Evolutionary conservation across 2,888 invertebrate species (phyloP).

Genomic region (Chrysolina haemoptera): DNA sequence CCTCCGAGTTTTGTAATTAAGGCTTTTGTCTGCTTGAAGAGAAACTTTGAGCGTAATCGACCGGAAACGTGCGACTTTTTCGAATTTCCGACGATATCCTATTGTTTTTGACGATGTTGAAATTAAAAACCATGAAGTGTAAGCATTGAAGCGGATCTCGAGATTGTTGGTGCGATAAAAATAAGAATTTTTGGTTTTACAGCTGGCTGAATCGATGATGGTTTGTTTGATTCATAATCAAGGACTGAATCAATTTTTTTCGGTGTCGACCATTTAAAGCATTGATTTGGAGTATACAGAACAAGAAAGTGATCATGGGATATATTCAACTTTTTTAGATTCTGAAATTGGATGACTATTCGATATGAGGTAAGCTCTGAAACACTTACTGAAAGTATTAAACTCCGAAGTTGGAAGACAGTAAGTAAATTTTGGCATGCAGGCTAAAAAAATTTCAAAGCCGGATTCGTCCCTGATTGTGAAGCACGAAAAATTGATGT

Average conservation of each 20-base stretch:
- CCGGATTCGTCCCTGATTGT: no score
- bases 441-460: no score
- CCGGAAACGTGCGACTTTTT: slow-evolving; percentile 27
- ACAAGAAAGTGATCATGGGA: no score
- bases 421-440: no score
- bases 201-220: not conserved
- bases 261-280: no score
- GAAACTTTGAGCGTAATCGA: slow-evolving; percentile 17
- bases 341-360: no score
- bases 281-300: no score
- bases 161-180: not conserved
- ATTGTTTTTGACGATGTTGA: slow-evolving; percentile 15
- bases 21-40: slow-evolving; percentile 2
- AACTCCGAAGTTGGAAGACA: no score
- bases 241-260: not conserved
- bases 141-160: slow-evolving; percentile 1
- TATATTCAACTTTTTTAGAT: no score
- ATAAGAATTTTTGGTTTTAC: slow-evolving; percentile 2
- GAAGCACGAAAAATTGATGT: no score
- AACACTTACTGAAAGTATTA: no score
- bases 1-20: slow-evolving; percentile 7
- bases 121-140: not conserved
- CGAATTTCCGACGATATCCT: slow-evolving; percentile 16
- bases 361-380: no score
- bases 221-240: not conserved